Evolutionary conservation across 2,888 invertebrate genomes (phyloP), one percentile per base, ranked within the genome.

Genomic region (Drosophila borborema): DNA sequence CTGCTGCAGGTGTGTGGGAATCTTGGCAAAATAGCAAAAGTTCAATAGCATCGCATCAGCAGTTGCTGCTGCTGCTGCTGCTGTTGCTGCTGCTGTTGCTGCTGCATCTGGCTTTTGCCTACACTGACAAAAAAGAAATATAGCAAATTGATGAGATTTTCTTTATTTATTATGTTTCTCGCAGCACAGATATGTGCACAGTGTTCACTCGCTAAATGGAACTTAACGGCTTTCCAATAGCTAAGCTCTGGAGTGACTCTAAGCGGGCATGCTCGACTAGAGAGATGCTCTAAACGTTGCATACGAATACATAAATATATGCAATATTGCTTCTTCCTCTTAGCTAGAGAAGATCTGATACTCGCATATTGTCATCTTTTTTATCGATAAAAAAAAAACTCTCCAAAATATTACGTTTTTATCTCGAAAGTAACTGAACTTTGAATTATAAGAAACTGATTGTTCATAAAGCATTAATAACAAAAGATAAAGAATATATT

Each of bases 11-110:
- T 90, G 85, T 90, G 90, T 86, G 86, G 89, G 90, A 90, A 89
- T 90, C 83, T 90, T 83, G 71, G 70, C 81, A 86, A 86, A 86
- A 90, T 88, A 88, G 89, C 89, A 86, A 90, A 90, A 90, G 85
- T 85, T 85, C 85, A 85, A 85, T 85, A 85, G 85, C 85, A 90
- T 86, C 74, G 58, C 71, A 72, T 41, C 73, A 65, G 41, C 58
- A 72, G 31, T 56, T 53, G 7, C 59, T 43, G 28, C 36, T 5
- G 40, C 40, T 40, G 40, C 62, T 54, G 9, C 58, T 45, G 8
- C 59, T 43, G n/a, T n/a, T n/a, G n/a, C n/a, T 53, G 7, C 59
- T 43, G 28, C 36, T 5, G 40, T 16, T 40, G 40, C 62, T 54
- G 41, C 63, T 62, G 38, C 72, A 40, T 49, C 54, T 51, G 46